These are phyloP conservation scores for Plecturocebus donacophilus DNA, from an alignment of 2,113 vertebrate genomes.

Conservation along the genomic window DNA sequence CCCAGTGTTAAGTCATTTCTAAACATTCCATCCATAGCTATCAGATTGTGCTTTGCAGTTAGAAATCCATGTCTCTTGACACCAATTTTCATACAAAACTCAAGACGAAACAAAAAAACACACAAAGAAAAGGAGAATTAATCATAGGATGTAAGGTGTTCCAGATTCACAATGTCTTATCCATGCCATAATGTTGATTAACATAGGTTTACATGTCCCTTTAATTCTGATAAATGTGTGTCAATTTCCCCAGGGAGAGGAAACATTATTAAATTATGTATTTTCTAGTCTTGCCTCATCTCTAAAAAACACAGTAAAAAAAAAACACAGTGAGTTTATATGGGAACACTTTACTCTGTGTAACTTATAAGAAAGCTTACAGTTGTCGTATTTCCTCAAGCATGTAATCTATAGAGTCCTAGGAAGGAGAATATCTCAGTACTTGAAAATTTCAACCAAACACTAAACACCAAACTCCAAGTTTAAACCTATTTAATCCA, in stretches of 20 bases:
- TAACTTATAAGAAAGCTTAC: neutral
- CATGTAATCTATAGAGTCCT: neutral
- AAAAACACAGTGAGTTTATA: neutral
- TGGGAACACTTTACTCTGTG: neutral
- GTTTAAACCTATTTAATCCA: neutral
- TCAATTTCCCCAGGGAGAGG: neutral
- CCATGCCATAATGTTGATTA: neutral
- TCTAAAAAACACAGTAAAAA: neutral
- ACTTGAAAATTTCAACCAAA: neutral
- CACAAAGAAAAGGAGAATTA: slow-evolving; percentile 10
- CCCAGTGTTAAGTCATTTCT: neutral
- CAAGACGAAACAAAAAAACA: neutral
- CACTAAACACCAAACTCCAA: neutral
- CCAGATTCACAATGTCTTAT: neutral
- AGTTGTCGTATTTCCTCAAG: neutral
- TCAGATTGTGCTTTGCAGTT: slow-evolving; percentile 5
- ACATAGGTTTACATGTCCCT: slow-evolving; percentile 21
- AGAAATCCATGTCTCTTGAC: slow-evolving; percentile 65
- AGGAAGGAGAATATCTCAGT: neutral
- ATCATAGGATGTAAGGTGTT: slow-evolving; percentile 21
- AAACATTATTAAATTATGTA: neutral
- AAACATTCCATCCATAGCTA: neutral
- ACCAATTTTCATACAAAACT: slow-evolving; percentile 29
- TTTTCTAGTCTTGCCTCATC: neutral
- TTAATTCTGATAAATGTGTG: slow-evolving; percentile 7